Base-by-base conservation (phyloP, 2,113 vertebrate species). In the Theropithecus gelada region DNA sequence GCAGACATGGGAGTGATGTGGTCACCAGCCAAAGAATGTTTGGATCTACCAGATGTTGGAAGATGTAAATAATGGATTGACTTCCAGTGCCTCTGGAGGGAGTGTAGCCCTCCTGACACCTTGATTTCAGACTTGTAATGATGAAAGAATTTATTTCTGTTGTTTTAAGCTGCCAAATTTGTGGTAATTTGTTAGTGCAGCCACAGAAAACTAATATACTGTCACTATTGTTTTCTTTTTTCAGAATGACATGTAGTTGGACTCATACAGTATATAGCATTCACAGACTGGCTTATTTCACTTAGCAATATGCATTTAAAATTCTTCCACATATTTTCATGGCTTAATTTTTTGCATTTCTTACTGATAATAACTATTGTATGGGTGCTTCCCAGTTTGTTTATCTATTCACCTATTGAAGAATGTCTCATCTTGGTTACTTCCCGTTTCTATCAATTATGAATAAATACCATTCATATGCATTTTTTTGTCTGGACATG, bases 41-140 rank as follows among this genome's bases (percentile, higher is more conserved):
- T 48, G 27, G 4, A 50, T 43, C 8, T 35, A 13, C 27, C 61
- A 52, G 11, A 40, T 30, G 23, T 5, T 59, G 14, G 18, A 66
- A 76, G 40, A 92, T 18, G 8, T n/a, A 90, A 88, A 16, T 30
- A 52, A 27, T 2, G 3, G 11, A 9, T 55, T 25, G 6, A 55
- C 4, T 4, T 12, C 20, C 55, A 38, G 20, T 13, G 8, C 38
- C 11, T 25, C 12, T 57, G n/a, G 4, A 43, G 7, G 3, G 4
- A 57, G 0, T 23, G 3, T 38, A 35, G 17, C 35, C 2, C 10
- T 72, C 3, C 3, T 2, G 10, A 17, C 52, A 73, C 0, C 43
- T 88, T 48, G 38, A 64, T 72, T 88, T 88, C 17, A 86, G n/a
- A 73, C 22, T 23, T 38, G 6, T 11, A 73, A 73, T 5, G 2